Evolutionary conservation across 2,888 invertebrate species (phyloP).

Genomic region (Horisme vitalbata): DNA sequence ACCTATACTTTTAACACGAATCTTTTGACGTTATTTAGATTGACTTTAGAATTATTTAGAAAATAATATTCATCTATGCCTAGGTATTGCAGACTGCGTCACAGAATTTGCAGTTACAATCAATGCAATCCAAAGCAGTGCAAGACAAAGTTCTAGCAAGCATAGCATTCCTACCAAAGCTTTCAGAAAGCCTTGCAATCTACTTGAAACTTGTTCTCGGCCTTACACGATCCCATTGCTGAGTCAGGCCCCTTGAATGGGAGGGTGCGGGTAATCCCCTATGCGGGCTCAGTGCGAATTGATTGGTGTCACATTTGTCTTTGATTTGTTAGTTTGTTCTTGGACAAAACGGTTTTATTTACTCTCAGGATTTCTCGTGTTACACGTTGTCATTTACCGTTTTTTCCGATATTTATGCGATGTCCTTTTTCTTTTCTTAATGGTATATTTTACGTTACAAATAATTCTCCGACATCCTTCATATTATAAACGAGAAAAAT

Average conservation of each 20-base stretch:
- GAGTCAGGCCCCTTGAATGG: conserved; percentile 10
- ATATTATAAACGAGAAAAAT: too few species aligned
- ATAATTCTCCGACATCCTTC: too few species aligned
- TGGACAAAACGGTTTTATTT: conserved; percentile 2
- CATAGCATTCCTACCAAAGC: background rate
- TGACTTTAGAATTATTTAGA: too few species aligned
- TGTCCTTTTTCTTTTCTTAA: too few species aligned
- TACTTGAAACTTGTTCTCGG: conserved; percentile 13
- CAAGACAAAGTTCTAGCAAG: background rate
- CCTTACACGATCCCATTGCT: conserved; percentile 11
- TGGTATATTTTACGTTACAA: too few species aligned
- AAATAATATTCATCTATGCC: too few species aligned
- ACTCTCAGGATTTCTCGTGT: background rate
- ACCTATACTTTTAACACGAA: too few species aligned
- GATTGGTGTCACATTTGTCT: conserved; percentile 18
- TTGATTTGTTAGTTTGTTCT: conserved; percentile 12
- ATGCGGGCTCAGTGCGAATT: conserved; percentile 15
- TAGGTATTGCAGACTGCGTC: too few species aligned
- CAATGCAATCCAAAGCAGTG: background rate
- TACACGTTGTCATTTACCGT: background rate
- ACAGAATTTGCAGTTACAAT: too few species aligned
- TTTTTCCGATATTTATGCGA: too few species aligned
- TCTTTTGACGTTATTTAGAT: too few species aligned
- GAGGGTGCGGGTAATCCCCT: conserved; percentile 11
- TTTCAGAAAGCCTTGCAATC: conserved; percentile 9